Conservation (phyloP, 2,797 vertebrate genomes). For the Pangasius mekongensis region DNA sequence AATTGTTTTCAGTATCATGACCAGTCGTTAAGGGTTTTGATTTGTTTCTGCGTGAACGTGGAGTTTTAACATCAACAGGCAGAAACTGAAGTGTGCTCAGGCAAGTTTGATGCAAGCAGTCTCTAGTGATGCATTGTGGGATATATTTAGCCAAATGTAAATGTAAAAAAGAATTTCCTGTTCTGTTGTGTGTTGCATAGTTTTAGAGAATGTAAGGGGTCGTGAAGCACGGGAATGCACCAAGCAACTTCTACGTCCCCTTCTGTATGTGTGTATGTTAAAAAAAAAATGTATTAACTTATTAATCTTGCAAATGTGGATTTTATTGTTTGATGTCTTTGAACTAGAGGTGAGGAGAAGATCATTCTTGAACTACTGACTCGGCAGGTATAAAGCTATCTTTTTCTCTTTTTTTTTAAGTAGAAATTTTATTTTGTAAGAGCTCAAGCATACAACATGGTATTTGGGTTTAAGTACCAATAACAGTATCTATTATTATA, state of each 20-base stretch:
- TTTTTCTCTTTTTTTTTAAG: slow-evolving; percentile 3
- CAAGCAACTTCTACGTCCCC: slow-evolving; percentile 71
- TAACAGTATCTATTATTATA: slow-evolving; percentile 34
- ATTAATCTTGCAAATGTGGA: slow-evolving; percentile 81
- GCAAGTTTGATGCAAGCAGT: slow-evolving; percentile 63
- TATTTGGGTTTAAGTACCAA: slow-evolving; percentile 25
- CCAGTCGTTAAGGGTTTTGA: background rate
- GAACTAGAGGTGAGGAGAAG: slow-evolving; percentile 63
- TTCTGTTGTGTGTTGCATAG: slow-evolving; percentile 75
- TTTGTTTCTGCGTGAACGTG: background rate
- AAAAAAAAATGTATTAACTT: slow-evolving; percentile 67
- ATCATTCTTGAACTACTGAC: slow-evolving; percentile 55
- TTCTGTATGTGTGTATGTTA: slow-evolving; percentile 72
- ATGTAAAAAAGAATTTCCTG: slow-evolving; percentile 53
- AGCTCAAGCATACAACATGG: slow-evolving; percentile 12
- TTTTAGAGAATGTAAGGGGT: slow-evolving; percentile 75
- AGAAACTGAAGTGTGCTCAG: slow-evolving; percentile 59
- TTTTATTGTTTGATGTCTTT: slow-evolving; percentile 77
- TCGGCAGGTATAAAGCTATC: slow-evolving; percentile 38
- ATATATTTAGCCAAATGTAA: slow-evolving; percentile 61
- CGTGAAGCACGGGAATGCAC: slow-evolving; percentile 72
- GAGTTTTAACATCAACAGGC: slow-evolving; percentile 45
- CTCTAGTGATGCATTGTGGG: slow-evolving; percentile 61
- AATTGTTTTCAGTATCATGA: background rate
- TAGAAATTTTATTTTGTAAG: slow-evolving; percentile 36